Evolutionary conservation across 2,113 vertebrate genomes (phyloP).

Genomic region (Ramphastos sulfuratus): DNA sequence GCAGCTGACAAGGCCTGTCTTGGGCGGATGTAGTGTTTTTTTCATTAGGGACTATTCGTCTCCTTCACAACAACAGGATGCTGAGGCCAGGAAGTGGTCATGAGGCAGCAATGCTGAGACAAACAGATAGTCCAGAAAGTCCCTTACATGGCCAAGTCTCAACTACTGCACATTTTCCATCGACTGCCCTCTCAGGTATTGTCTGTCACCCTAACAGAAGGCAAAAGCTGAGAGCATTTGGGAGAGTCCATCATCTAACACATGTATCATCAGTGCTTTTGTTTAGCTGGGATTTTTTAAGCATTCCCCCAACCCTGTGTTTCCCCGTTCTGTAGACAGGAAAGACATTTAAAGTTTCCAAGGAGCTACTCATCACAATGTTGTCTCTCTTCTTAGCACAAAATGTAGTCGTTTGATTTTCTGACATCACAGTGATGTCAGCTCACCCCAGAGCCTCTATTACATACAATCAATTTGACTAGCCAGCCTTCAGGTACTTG

Average conservation of each 20-base stretch:
- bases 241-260: fast-evolving
- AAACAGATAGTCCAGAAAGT: no score
- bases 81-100: no score
- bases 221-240: background rate
- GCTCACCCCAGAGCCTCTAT: fast-evolving
- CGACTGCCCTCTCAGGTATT: no score
- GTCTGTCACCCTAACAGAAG: no score
- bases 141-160: background rate
- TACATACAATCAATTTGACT: background rate
- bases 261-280: background rate
- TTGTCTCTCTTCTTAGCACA: no score
- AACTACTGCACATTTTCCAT: background rate
- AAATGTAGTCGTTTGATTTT: background rate
- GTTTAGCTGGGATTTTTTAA: background rate
- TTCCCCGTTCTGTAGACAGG: fast-evolving
- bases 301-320: fast-evolving
- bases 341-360: fast-evolving
- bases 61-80: no score
- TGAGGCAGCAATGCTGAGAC: no score
- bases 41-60: no score
- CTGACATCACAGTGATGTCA: fast-evolving
- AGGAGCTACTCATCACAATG: background rate
- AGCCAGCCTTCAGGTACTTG: background rate
- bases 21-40: no score
- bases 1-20: no score